Evolutionary conservation across 2,797 vertebrate species (phyloP).

Genomic region (Enteromius radiatus): DNA sequence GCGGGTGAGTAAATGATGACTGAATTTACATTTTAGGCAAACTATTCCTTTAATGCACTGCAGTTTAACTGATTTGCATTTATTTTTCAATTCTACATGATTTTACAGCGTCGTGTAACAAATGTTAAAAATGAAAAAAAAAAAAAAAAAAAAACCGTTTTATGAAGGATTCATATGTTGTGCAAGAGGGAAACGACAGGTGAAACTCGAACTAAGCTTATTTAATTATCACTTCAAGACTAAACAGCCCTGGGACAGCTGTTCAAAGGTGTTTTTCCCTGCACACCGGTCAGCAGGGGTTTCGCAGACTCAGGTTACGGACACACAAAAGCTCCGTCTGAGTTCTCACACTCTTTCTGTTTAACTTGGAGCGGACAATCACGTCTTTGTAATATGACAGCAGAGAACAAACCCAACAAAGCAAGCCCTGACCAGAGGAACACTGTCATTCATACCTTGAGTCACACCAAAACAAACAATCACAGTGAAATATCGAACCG

Average conservation of each 20-base stretch:
- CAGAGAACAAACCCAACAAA: constrained; percentile 22
- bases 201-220: constrained; percentile 25
- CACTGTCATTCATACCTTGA: constrained; percentile 37
- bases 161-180: neutral
- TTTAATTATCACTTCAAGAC: constrained; percentile 34
- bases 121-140: no score
- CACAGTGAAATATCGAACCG: constrained; percentile 32
- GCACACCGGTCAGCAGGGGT: neutral
- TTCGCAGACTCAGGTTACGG: constrained; percentile 32
- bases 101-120: neutral
- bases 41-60: neutral
- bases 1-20: neutral
- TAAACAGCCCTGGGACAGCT: constrained; percentile 24
- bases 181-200: constrained; percentile 2
- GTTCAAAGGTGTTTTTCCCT: constrained; percentile 26
- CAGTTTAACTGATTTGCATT: neutral
- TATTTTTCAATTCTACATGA: neutral
- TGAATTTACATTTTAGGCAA: neutral
- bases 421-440: constrained; percentile 24
- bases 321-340: constrained; percentile 28
- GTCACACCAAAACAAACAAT: constrained; percentile 47
- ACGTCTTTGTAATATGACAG: constrained; percentile 44
- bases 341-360: constrained; percentile 53
- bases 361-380: constrained; percentile 50
- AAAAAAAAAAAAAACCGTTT: neutral